These are phyloP conservation scores for Brachypteracias leptosomus DNA, from an alignment of 2,113 vertebrate species.

Conservation along the genomic window DNA sequence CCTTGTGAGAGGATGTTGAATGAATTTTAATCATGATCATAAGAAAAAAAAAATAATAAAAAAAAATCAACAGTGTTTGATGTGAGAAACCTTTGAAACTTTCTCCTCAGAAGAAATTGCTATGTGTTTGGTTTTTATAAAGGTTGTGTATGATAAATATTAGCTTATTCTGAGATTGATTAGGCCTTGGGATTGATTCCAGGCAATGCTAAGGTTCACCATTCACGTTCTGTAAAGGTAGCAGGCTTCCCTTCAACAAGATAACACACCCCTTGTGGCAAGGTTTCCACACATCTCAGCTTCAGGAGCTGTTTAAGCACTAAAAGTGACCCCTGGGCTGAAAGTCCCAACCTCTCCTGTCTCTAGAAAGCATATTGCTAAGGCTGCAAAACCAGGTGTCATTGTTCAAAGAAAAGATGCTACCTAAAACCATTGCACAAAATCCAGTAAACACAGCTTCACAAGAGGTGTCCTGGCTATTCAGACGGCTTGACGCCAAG, in stretches of 20 bases:
- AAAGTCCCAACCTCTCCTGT: not conserved
- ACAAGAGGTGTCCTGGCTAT: not conserved
- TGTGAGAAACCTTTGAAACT: conserved; percentile 56
- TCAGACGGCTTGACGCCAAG: accelerated
- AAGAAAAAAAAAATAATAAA: not conserved
- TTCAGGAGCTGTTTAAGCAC: not conserved
- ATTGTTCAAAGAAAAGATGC: not conserved
- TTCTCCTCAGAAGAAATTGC: conserved; percentile 15
- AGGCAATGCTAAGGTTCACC: not conserved
- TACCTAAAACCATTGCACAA: not conserved
- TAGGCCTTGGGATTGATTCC: not conserved
- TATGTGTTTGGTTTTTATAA: not conserved
- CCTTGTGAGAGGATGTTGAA: conserved; percentile 24
- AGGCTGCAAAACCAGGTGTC: not conserved
- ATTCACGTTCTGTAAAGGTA: not conserved
- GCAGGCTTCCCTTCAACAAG: not conserved
- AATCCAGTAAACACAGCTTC: not conserved
- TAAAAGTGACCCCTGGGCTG: accelerated
- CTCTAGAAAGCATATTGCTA: not conserved
- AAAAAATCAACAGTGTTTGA: conserved; percentile 47
- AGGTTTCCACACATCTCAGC: not conserved
- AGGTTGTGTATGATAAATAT: conserved; percentile 17
- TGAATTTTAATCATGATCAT: conserved; percentile 59
- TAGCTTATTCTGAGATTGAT: not conserved
- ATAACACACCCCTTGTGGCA: accelerated